Evolutionary conservation across 2,888 invertebrate genomes (phyloP).

Genomic region (Drosophila eohydei): DNA sequence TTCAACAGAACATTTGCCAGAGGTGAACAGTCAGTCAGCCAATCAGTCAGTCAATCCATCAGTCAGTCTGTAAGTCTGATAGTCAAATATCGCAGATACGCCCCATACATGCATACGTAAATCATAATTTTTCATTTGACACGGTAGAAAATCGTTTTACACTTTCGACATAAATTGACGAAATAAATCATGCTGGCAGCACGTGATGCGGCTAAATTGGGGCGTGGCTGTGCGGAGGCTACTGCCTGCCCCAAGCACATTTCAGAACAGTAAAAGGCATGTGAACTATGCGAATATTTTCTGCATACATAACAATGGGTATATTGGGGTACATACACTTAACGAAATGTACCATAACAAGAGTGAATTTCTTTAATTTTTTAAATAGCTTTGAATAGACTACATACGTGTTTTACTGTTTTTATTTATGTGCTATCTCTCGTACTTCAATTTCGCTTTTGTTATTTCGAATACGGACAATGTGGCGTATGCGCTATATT

Average conservation of each 20-base stretch:
- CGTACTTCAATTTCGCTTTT: constrained; percentile 35
- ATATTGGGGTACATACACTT: background rate
- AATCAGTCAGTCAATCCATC: constrained; percentile 2
- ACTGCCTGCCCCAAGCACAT: constrained; percentile 17
- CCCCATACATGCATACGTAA: constrained; percentile 44
- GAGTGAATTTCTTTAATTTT: background rate
- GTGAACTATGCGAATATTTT: background rate
- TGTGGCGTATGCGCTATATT: constrained; percentile 58
- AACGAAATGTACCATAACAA: background rate
- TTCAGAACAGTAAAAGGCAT: constrained; percentile 11
- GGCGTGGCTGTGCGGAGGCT: constrained; percentile 9
- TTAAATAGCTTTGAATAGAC: background rate
- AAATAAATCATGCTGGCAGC: constrained; percentile 80
- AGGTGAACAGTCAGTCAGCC: constrained; percentile 14
- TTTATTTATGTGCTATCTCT: constrained; percentile 36
- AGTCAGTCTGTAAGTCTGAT: background rate
- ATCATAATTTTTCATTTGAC: constrained; percentile 67
- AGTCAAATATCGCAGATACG: constrained; percentile 39
- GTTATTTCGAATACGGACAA: constrained; percentile 29
- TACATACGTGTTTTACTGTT: background rate
- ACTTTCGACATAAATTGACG: constrained; percentile 69
- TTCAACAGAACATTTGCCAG: constrained; percentile 28
- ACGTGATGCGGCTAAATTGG: constrained; percentile 61
- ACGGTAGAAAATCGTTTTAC: constrained; percentile 61
- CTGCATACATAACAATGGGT: background rate